Evolutionary conservation across 2,113 vertebrate genomes (phyloP).

Genomic region (Nothoprocta perdicaria): DNA sequence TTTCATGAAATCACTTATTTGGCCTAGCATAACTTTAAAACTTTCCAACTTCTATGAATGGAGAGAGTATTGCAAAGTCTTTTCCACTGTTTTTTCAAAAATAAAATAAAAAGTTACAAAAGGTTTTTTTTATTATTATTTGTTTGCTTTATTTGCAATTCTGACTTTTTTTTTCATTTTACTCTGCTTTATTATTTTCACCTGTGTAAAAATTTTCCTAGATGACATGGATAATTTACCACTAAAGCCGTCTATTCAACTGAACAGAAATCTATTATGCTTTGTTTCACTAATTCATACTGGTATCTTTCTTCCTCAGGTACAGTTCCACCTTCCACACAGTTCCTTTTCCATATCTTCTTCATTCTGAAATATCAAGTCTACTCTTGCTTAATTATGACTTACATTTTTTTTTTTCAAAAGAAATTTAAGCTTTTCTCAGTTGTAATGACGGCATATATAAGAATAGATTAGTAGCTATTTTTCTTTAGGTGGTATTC

Average conservation of each 20-base stretch:
- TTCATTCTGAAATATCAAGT: neutral
- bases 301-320: neutral
- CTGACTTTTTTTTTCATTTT: neutral
- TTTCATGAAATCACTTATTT: conserved; percentile 58
- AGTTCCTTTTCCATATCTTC: neutral
- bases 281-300: neutral
- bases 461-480: neutral
- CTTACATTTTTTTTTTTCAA: neutral
- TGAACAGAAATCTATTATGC: neutral
- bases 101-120: neutral
- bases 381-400: neutral
- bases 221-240: neutral
- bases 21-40: conserved; percentile 19
- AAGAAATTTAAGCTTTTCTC: neutral
- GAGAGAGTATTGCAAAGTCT: conserved; percentile 21
- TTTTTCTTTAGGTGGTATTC: neutral
- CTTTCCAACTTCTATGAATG: conserved; percentile 19
- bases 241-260: neutral
- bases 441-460: neutral
- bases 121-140: neutral
- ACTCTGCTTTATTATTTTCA: neutral
- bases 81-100: neutral
- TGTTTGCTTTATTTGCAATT: neutral
- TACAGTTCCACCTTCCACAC: neutral
- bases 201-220: neutral